These are phyloP conservation scores for Xestia sexstrigata DNA, from an alignment of 2,888 invertebrate genomes.

Conservation along the genomic window DNA sequence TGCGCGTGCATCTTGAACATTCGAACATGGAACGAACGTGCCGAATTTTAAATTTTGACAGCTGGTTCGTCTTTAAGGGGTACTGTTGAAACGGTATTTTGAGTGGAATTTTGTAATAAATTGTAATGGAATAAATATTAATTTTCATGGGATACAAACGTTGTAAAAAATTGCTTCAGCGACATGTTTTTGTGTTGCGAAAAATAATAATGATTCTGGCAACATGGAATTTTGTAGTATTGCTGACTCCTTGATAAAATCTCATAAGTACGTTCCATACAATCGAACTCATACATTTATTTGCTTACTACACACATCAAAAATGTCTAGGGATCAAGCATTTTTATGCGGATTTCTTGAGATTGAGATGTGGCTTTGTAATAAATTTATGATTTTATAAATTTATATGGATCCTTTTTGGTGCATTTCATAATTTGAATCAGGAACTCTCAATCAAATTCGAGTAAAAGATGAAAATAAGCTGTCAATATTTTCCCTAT, in stretches of 20 bases:
- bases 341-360: too few relatives aligned
- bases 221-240: neutral
- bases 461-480: too few relatives aligned
- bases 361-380: too few relatives aligned
- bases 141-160: neutral
- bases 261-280: neutral
- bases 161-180: neutral
- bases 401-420: too few relatives aligned
- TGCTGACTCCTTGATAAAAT: neutral
- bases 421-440: too few relatives aligned
- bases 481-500: too few relatives aligned
- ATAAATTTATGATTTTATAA: too few relatives aligned
- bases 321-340: too few relatives aligned
- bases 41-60: constrained; percentile 59
- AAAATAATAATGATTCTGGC: neutral
- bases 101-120: constrained; percentile 16
- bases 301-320: too few relatives aligned
- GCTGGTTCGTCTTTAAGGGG: constrained; percentile 12
- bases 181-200: neutral
- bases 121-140: neutral
- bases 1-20: constrained; percentile 57
- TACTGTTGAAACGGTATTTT: constrained; percentile 28
- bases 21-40: constrained; percentile 50
- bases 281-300: neutral
- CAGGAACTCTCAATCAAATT: too few relatives aligned